Base-by-base conservation (phyloP, 2,113 vertebrate species). In the Lethenteron camtschaticum region DNA sequence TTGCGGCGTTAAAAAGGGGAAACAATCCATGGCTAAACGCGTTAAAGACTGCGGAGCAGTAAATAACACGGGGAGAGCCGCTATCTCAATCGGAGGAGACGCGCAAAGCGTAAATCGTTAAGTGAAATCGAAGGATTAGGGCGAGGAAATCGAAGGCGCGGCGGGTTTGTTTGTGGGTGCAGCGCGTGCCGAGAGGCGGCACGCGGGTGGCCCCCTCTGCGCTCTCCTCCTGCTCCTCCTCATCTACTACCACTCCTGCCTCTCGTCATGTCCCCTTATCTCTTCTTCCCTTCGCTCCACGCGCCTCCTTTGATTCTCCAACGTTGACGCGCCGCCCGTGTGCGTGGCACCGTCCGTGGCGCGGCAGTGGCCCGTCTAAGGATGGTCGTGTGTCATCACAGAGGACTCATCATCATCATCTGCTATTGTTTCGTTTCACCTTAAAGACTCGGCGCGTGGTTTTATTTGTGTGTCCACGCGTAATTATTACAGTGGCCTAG, bases 51-150 rank as follows among this genome's bases (percentile, higher is more conserved):
- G n/a, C 63, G 20, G n/a, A 66, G 63, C 9, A 16, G 63, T 66
- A 66, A 66, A 66, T 24, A 66, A 66, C n/a, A 20, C 63, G 10
- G 20, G n/a, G 63, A 66, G 10, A 9, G n/a, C 63, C 63, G 8
- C 63, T 9, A 9, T 66, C n/a, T 66, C 63, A 66, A 66, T 66
- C 63, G n/a, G 63, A 8, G 63, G 20, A 9, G 8, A 20, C 63
- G 9, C 63, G 20, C 24, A 20, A 66, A 66, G 20, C 24, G 63
- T 66, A 16, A n/a, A 11, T 9, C n/a, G n/a, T 66, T 66, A 66
- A 66, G 63, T 66, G 63, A 66, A 66, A 66, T 66, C 63, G 63
- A 66, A 66, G 20, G 63, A 66, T 66, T 24, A 66, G 63, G 10
- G n/a, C 24, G 63, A 66, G 20, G 20, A n/a, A 20, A 66, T 66